Percentiles rank a stretch among this genome's conserved stretches.
Conservation (phyloP, 2,888 invertebrate genomes). For the Corythucha ciliata region DNA sequence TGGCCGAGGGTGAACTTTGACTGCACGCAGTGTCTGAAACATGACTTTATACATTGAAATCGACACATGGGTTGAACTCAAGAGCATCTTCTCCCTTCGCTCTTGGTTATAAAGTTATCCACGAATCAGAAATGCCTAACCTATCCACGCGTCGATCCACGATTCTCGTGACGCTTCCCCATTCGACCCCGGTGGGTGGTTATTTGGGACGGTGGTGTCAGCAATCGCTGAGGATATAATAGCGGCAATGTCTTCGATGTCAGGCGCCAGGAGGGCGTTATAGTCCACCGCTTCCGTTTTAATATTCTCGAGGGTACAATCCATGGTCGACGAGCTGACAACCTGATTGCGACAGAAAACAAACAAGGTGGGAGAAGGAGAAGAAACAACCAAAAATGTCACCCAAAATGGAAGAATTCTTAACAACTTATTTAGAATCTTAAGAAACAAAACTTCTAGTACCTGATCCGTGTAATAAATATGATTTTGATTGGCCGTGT, state of each 20-base stretch:
- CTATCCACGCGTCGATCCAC: slow-evolving; percentile 80
- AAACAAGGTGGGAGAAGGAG: no score
- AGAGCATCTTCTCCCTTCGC: no score
- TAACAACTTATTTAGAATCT: no score
- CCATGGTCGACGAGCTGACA: slow-evolving; percentile 45
- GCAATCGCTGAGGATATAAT: slow-evolving; percentile 83
- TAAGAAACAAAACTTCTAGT: no score
- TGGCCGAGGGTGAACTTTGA: slow-evolving; percentile 45
- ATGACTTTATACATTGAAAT: background rate
- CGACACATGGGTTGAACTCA: background rate
- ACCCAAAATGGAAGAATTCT: slow-evolving; percentile 25
- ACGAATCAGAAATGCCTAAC: slow-evolving; percentile 1
- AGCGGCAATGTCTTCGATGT: slow-evolving; percentile 72
- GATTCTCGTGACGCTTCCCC: slow-evolving; percentile 59
- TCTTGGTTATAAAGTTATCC: no score
- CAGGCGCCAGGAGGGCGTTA: slow-evolving; percentile 34
- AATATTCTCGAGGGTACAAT: slow-evolving; percentile 36
- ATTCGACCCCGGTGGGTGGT: slow-evolving; percentile 54
- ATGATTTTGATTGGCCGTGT: slow-evolving; percentile 54
- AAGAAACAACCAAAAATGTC: background rate
- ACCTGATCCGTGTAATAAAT: slow-evolving; percentile 44
- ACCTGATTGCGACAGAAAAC: slow-evolving; percentile 43
- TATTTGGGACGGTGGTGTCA: slow-evolving; percentile 72
- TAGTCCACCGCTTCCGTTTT: slow-evolving; percentile 39
- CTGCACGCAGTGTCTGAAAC: slow-evolving; percentile 57